Evolutionary conservation across 1,140 invertebrate genomes (phyloP).

Genomic region (Laodelphax striatellus): DNA sequence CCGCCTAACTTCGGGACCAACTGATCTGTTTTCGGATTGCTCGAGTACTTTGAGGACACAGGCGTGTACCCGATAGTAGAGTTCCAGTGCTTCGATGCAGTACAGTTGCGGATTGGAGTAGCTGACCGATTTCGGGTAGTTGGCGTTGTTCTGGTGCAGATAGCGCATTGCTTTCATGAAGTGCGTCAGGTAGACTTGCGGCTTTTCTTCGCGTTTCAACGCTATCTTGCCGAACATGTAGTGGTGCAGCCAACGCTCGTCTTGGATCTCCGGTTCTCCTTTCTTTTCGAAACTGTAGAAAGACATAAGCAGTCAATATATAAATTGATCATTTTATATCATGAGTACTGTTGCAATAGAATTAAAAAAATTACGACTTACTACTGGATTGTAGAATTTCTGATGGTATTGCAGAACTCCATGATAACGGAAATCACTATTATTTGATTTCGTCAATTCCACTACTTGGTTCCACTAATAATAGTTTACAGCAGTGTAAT

Average conservation of each 20-base stretch:
- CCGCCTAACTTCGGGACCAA: conserved; percentile 29
- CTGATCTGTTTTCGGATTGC: conserved; percentile 41
- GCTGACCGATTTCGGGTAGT: conserved; percentile 74
- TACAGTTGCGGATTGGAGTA: conserved; percentile 72
- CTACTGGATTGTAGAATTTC: no score
- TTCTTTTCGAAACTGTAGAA: conserved; percentile 27
- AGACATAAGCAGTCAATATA: no score
- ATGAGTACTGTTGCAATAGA: no score
- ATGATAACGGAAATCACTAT: no score
- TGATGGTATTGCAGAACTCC: no score
- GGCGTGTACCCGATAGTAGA: conserved; percentile 68
- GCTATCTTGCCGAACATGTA: conserved; percentile 89
- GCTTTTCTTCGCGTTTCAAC: conserved; percentile 65
- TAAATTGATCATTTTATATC: no score
- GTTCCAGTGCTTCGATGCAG: conserved; percentile 79
- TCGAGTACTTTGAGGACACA: conserved; percentile 77
- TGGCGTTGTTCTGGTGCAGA: conserved; percentile 62
- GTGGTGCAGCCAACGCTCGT: conserved; percentile 79
- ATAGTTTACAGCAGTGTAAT: no score
- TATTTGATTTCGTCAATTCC: no score
- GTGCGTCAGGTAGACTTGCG: conserved; percentile 61
- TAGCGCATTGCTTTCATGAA: conserved; percentile 63
- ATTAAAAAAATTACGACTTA: no score
- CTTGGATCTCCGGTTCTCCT: conserved; percentile 45
- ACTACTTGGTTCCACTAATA: no score